Evolutionary conservation across 2,113 vertebrate genomes (phyloP).

Genomic region (Microtus richardsoni): DNA sequence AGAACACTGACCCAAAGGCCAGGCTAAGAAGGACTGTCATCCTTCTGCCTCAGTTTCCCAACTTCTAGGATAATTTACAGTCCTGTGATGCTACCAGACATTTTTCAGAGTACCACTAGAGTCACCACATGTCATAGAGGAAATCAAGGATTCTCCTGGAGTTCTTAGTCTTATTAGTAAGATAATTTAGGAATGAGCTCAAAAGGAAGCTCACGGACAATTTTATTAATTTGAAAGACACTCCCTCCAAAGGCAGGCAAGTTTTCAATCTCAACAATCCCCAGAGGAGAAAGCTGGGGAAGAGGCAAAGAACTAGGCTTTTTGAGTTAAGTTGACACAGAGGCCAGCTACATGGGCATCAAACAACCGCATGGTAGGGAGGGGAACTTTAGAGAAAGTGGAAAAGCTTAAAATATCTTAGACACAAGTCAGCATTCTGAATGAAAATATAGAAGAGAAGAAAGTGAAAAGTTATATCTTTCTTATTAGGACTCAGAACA

Average conservation of each 20-base stretch:
- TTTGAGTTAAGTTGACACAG: neutral
- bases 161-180: neutral
- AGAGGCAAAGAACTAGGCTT: neutral
- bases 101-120: neutral
- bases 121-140: too few species aligned
- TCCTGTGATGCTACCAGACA: neutral
- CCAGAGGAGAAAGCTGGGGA: neutral
- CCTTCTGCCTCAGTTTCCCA: neutral
- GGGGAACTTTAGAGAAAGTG: neutral
- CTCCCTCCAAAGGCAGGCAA: neutral
- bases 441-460: neutral
- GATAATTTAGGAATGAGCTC: too few species aligned
- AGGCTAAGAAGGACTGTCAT: neutral
- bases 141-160: neutral
- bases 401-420: neutral
- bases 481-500: neutral
- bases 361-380: neutral
- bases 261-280: neutral
- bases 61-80: neutral
- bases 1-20: neutral
- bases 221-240: neutral
- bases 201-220: too few species aligned
- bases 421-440: neutral
- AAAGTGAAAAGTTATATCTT: too few species aligned
- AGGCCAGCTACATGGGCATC: neutral